Evolutionary conservation across 1,140 invertebrate species (phyloP).

Genomic region (Gonioctena quinquepunctata): DNA sequence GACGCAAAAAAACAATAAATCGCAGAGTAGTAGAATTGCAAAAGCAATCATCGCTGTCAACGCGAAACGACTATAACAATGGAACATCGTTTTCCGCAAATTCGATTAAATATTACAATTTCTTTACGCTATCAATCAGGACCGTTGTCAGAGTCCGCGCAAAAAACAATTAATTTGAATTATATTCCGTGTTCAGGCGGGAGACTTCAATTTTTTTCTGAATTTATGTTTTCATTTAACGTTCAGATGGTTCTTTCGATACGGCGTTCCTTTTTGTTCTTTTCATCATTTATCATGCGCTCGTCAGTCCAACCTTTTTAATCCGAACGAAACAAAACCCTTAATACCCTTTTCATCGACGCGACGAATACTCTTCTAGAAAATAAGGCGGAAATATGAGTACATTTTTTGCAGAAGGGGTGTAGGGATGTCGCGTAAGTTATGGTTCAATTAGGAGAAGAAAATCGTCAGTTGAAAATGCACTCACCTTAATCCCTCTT

Average conservation of each 20-base stretch:
- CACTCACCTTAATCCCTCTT: no score
- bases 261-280: not conserved
- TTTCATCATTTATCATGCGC: not conserved
- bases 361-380: no score
- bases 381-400: no score
- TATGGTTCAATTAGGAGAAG: no score
- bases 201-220: not conserved
- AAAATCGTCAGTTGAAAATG: no score
- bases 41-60: conserved; percentile 9
- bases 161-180: conserved; percentile 12
- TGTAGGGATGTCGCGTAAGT: no score
- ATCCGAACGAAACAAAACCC: not conserved
- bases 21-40: not conserved
- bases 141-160: conserved; percentile 3
- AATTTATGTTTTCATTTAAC: conserved; percentile 8
- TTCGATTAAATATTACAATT: conserved; percentile 15
- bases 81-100: conserved; percentile 5
- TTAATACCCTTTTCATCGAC: not conserved
- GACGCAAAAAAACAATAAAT: conserved; percentile 6
- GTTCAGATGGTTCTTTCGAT: not conserved
- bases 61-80: conserved; percentile 1
- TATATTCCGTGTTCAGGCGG: not conserved
- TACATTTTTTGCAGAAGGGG: no score
- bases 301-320: not conserved
- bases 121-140: conserved; percentile 8